Base-by-base conservation (phyloP, 1,140 invertebrate genomes). In the Galleria mellonella region DNA sequence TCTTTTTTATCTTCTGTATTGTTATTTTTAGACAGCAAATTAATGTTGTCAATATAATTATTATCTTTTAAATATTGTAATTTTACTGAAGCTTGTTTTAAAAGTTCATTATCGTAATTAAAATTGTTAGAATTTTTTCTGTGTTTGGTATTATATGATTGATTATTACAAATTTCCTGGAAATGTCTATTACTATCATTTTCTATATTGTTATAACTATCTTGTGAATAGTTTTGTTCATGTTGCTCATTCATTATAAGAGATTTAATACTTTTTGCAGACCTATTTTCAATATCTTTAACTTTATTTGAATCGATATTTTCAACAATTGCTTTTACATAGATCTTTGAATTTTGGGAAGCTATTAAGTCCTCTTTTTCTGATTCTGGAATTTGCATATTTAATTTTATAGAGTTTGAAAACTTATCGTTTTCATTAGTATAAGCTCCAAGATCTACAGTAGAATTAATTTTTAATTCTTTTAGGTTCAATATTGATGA, bases 321-420 rank as follows among this genome's bases (percentile, higher is more conserved):
- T 72, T 74, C 72, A 7, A 78, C 74, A 8, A 58, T 73, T 15
- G 48, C 73, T 49, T 86, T 84, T 71, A 87, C 86, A 27, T 86
- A 77, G 23, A 85, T 85, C 58, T 85, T 86, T 49, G 85, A 67
- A 62, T 86, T 78, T 52, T 86, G 83, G 4, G 82, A 78, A 32
- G 81, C 82, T 62, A 86, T 87, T 10, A 84, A 68, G 61, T 87
- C 83, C 64, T 86, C 83, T 49, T 78, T 81, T 67, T 81, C 79
- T 7, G 79, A 83, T 68, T 87, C 86, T 17, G 71, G 71, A 56
- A 88, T 88, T 30, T 79, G 67, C 5, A 64, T 65, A 43, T 83
- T 70, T 10, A 79, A 35, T 17, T 65, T 78, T 7, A 77, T 57
- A 8, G 83, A 85, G 43, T 52, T 51, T 40, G 17, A 23, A 6